Conservation (phyloP, 1,140 invertebrate species). For the Bombus cullumanus region DNA sequence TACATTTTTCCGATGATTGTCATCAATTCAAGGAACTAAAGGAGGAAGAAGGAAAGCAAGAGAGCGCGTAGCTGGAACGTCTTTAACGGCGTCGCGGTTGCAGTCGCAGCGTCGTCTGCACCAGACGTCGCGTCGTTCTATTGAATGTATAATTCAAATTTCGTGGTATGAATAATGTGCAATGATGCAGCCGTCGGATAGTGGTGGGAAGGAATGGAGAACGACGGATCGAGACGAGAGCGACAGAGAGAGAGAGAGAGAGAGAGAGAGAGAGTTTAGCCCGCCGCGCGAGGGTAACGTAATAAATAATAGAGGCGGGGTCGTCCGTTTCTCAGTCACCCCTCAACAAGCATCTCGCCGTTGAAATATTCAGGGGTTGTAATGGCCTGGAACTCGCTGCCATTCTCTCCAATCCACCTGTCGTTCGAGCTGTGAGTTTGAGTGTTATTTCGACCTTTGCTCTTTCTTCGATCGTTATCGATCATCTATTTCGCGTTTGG, state of each 20-base stretch:
- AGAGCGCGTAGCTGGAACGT: not conserved
- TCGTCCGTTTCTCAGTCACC: slow-evolving; percentile 68
- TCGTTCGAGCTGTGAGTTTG: slow-evolving; percentile 52
- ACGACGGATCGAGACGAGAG: slow-evolving; percentile 43
- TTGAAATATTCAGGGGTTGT: slow-evolving; percentile 73
- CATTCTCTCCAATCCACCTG: slow-evolving; percentile 66
- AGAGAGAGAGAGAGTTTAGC: slow-evolving; percentile 34
- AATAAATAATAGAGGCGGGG: slow-evolving; percentile 77
- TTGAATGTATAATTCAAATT: slow-evolving; percentile 79
- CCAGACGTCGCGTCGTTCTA: slow-evolving; percentile 72
- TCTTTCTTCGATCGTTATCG: not conserved
- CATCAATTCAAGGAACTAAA: not conserved
- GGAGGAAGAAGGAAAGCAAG: not conserved
- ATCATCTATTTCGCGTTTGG: too few relatives aligned
- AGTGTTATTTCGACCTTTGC: slow-evolving; percentile 53
- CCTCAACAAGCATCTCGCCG: slow-evolving; percentile 49
- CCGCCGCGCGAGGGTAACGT: slow-evolving; percentile 64
- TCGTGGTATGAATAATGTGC: slow-evolving; percentile 77
- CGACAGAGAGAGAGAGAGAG: not conserved
- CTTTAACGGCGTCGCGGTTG: slow-evolving; percentile 48
- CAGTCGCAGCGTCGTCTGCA: slow-evolving; percentile 42
- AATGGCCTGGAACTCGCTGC: slow-evolving; percentile 69
- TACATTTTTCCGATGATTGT: slow-evolving; percentile 40
- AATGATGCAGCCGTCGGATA: slow-evolving; percentile 67
- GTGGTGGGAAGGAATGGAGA: slow-evolving; percentile 13